These are phyloP conservation scores for Acanthochromis polyacanthus DNA, from an alignment of 2,113 vertebrate species.

Conservation along the genomic window DNA sequence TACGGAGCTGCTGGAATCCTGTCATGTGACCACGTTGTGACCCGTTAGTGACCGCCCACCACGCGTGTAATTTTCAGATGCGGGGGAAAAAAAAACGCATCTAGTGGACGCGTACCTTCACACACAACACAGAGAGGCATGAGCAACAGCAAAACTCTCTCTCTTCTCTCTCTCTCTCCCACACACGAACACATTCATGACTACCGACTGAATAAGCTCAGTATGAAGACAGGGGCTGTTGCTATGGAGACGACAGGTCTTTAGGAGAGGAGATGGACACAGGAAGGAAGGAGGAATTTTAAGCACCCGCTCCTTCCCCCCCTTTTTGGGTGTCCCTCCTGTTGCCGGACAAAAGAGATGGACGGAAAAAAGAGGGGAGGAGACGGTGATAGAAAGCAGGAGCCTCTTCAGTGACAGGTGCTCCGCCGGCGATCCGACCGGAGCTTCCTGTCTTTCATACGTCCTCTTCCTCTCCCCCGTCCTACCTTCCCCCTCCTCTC, in stretches of 20 bases:
- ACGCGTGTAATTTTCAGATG: too few species aligned
- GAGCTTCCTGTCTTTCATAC: constrained; percentile 78
- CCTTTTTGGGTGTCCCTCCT: constrained; percentile 67
- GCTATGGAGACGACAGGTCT: constrained; percentile 78
- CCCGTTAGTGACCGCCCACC: too few species aligned
- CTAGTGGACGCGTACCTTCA: background rate
- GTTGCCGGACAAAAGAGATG: constrained; percentile 72
- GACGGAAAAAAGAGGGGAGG: constrained; percentile 56
- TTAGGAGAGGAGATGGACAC: constrained; percentile 79
- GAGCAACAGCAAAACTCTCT: constrained; percentile 33
- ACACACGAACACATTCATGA: constrained; percentile 60
- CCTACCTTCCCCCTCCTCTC: constrained; percentile 50
- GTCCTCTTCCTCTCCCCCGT: constrained; percentile 66
- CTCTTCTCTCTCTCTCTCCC: constrained; percentile 20
- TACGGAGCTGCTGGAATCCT: too few species aligned
- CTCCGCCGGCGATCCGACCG: constrained; percentile 66
- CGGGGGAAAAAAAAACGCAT: too few species aligned
- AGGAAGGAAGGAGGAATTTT: constrained; percentile 81
- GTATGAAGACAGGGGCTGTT: constrained; percentile 76
- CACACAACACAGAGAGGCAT: constrained; percentile 60
- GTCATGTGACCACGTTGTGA: too few species aligned
- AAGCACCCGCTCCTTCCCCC: constrained; percentile 72
- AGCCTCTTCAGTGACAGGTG: constrained; percentile 81
- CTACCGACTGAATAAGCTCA: constrained; percentile 75
- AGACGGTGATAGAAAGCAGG: constrained; percentile 77